phyloP scores from a whole-genome alignment of 1,140 invertebrate genomes.

The Semibalanus balanoides region DNA sequence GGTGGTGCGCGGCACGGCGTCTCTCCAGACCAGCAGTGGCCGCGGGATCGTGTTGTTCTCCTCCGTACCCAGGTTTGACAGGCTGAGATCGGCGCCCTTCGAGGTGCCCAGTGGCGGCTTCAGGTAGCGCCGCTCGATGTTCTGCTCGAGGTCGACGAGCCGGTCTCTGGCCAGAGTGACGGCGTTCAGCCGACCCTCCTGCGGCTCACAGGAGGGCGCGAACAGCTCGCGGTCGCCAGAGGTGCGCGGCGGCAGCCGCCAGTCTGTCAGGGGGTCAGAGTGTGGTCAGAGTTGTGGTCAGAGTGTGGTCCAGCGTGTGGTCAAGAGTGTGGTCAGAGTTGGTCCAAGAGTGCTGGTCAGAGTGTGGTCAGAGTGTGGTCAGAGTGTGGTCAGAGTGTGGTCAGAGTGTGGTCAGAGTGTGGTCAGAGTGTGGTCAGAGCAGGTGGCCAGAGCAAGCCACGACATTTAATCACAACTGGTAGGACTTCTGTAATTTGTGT shows the following conservation, averaged over 20 bases:
- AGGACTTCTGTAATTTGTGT: too few relatives aligned
- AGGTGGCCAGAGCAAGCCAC: too few relatives aligned
- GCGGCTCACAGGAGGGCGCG: constrained; percentile 14
- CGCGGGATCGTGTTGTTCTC: constrained; percentile 15
- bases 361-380: too few relatives aligned
- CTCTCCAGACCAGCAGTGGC: constrained; percentile 69
- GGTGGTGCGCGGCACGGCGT: constrained; percentile 61
- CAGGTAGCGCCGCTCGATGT: constrained; percentile 81
- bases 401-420: too few relatives aligned
- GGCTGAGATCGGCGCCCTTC: constrained; percentile 9
- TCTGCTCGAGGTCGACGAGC: constrained; percentile 65
- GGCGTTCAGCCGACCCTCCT: constrained; percentile 33
- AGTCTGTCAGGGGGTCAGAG: too few relatives aligned
- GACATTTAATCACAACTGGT: too few relatives aligned
- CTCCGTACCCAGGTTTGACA: neutral
- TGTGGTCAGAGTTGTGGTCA: too few relatives aligned
- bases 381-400: too few relatives aligned
- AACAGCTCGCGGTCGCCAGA: constrained; percentile 14
- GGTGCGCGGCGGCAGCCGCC: constrained; percentile 12
- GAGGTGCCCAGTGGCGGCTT: constrained; percentile 76
- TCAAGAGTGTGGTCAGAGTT: too few relatives aligned
- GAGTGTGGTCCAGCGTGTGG: too few relatives aligned
- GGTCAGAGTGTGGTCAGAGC: too few relatives aligned
- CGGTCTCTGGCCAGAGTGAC: constrained; percentile 56
- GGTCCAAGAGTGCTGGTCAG: too few relatives aligned